phyloP scores from a whole-genome alignment of 1,140 invertebrate genomes.

The Copidosoma floridanum region DNA sequence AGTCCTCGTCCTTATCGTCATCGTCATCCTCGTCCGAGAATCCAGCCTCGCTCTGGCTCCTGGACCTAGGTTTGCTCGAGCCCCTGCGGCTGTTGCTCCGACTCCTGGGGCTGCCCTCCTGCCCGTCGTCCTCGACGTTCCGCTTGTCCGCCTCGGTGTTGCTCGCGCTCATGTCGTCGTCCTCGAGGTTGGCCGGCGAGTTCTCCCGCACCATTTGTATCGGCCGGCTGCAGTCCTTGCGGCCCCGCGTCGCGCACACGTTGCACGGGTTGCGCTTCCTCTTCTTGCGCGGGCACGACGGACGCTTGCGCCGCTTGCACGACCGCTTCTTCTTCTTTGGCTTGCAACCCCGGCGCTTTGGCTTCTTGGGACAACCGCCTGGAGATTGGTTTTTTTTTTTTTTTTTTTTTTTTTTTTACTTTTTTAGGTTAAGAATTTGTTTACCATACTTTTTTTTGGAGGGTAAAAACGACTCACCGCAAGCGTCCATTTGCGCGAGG shows the following conservation, averaged over 20 bases:
- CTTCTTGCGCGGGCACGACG: conserved; percentile 1
- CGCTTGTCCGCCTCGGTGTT: conserved; percentile 4
- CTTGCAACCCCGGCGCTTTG: conserved; percentile 10
- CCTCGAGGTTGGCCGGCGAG: not conserved
- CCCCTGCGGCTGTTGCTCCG: conserved; percentile 23
- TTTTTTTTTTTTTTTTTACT: conserved; percentile 11
- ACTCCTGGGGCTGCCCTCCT: not conserved
- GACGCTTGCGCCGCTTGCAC: not conserved
- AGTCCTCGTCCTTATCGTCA: conserved; percentile 2
- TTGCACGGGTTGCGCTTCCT: conserved; percentile 9
- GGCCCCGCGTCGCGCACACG: conserved; percentile 4
- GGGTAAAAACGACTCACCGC: not conserved
- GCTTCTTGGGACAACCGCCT: not conserved
- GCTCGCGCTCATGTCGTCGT: not conserved
- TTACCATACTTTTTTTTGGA: conserved; percentile 13
- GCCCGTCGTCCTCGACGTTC: not conserved
- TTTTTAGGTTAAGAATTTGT: not conserved
- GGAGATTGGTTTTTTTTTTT: not conserved
- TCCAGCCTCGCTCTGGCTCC: conserved; percentile 7
- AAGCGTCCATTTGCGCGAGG: conserved; percentile 8
- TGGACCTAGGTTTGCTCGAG: not conserved
- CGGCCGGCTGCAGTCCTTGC: not conserved
- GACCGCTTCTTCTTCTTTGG: not conserved
- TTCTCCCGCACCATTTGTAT: not conserved
- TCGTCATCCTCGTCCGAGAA: conserved; percentile 12